Evolutionary conservation across 2,797 vertebrate species (phyloP).

Genomic region (Enteromius afrohamiltoni): DNA sequence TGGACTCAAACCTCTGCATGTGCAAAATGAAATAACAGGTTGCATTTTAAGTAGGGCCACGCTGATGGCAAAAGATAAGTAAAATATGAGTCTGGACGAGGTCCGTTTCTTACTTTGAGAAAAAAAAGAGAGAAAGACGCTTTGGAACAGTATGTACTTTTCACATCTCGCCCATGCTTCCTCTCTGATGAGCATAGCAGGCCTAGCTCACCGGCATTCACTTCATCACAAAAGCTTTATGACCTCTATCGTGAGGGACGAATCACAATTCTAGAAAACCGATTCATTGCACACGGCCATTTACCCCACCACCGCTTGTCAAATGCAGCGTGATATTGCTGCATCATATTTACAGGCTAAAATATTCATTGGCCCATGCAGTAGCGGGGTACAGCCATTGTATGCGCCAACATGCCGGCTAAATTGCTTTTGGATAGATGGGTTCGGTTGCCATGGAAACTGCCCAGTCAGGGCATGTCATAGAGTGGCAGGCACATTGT

Average conservation of each 20-base stretch:
- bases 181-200: conserved; percentile 58
- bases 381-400: conserved; percentile 49
- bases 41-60: neutral
- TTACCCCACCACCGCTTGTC: conserved; percentile 32
- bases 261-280: conserved; percentile 48
- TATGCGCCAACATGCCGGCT: conserved; percentile 53
- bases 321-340: conserved; percentile 54
- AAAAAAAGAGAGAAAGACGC: conserved; percentile 53
- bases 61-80: conserved; percentile 5
- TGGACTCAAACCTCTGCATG: neutral
- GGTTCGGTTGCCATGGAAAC: conserved; percentile 71
- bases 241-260: conserved; percentile 53
- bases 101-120: conserved; percentile 23
- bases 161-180: conserved; percentile 40
- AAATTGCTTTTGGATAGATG: conserved; percentile 71
- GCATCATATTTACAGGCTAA: conserved; percentile 62
- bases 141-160: conserved; percentile 57
- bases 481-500: conserved; percentile 70
- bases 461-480: conserved; percentile 73
- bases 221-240: conserved; percentile 61
- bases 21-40: conserved; percentile 22
- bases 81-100: conserved; percentile 33
- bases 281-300: conserved; percentile 34
- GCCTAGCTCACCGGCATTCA: conserved; percentile 45
- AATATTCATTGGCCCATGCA: conserved; percentile 60